These are phyloP conservation scores for Bagarius yarrelli DNA, from an alignment of 2,113 vertebrate genomes.

Conservation along the genomic window DNA sequence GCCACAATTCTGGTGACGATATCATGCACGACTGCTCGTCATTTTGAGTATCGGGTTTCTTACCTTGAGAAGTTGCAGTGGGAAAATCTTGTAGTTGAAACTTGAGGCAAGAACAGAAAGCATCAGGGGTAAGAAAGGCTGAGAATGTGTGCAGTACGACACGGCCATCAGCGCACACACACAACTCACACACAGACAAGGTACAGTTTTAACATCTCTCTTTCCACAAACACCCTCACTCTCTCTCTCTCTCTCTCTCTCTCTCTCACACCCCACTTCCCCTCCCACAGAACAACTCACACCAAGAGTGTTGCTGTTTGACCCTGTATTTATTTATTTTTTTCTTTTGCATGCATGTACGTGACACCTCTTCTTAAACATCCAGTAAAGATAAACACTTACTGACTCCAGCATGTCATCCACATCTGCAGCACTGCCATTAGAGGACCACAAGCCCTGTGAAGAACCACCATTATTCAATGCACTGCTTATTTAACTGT, in stretches of 20 bases:
- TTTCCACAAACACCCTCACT: neutral
- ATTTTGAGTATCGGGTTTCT: neutral
- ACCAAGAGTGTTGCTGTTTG: slow-evolving; percentile 15
- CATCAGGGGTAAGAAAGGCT: slow-evolving; percentile 1
- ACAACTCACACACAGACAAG: slow-evolving; percentile 29
- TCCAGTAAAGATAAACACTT: neutral
- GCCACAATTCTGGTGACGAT: neutral
- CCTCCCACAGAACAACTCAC: slow-evolving; percentile 3
- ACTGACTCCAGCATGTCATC: slow-evolving; percentile 11
- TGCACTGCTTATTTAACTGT: neutral
- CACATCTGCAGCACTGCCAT: neutral
- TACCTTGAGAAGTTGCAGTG: slow-evolving; percentile 18
- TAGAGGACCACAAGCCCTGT: slow-evolving; percentile 21
- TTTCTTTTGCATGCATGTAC: neutral
- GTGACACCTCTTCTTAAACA: neutral
- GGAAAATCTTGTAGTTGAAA: slow-evolving; percentile 37
- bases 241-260: neutral
- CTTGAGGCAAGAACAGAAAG: slow-evolving; percentile 34
- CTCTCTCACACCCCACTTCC: slow-evolving; percentile 11
- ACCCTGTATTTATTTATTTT: too few relatives aligned
- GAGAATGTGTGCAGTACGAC: neutral
- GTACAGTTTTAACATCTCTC: slow-evolving; percentile 25
- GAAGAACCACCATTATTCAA: neutral
- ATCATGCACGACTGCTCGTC: neutral
- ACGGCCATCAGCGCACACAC: slow-evolving; percentile 41